Conservation (phyloP, 1,140 invertebrate genomes). For the Drosophila burlai region DNA sequence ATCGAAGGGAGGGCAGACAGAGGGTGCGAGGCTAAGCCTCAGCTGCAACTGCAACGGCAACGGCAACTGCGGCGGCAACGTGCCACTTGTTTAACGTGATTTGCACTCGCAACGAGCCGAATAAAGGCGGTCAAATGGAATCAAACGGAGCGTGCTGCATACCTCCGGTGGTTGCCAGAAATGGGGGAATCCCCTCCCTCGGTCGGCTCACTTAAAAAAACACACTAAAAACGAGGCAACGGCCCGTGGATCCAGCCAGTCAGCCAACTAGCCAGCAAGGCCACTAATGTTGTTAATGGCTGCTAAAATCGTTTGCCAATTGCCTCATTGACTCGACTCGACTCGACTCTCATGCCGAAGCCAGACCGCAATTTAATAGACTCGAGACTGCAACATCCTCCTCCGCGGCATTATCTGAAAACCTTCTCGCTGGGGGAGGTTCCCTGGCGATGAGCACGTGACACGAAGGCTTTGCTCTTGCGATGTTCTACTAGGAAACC, state of each 20-base stretch:
- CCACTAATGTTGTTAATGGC: conserved; percentile 77
- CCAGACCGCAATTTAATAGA: conserved; percentile 67
- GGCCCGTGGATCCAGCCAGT: neutral
- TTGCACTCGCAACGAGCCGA: conserved; percentile 67
- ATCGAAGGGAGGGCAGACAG: neutral
- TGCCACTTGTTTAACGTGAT: conserved; percentile 71
- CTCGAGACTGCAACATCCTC: conserved; percentile 51
- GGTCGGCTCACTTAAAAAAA: neutral
- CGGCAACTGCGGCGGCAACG: conserved; percentile 25
- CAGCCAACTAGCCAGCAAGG: conserved; percentile 30
- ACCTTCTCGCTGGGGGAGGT: neutral
- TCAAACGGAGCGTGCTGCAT: conserved; percentile 47
- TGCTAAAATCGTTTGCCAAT: conserved; percentile 76
- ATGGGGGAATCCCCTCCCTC: neutral
- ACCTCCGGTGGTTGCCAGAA: conserved; percentile 14
- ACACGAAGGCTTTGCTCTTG: neutral
- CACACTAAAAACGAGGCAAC: neutral
- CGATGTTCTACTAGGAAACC: neutral
- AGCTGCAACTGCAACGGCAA: conserved; percentile 22
- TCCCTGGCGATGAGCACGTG: conserved; percentile 24
- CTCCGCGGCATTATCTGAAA: conserved; percentile 22
- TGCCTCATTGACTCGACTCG: conserved; percentile 71
- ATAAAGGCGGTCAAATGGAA: conserved; percentile 53
- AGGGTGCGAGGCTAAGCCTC: conserved; percentile 18
- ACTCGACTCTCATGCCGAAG: conserved; percentile 40